Evolutionary conservation across 2,797 vertebrate species (phyloP).

Genomic region (Pitangus sulphuratus): DNA sequence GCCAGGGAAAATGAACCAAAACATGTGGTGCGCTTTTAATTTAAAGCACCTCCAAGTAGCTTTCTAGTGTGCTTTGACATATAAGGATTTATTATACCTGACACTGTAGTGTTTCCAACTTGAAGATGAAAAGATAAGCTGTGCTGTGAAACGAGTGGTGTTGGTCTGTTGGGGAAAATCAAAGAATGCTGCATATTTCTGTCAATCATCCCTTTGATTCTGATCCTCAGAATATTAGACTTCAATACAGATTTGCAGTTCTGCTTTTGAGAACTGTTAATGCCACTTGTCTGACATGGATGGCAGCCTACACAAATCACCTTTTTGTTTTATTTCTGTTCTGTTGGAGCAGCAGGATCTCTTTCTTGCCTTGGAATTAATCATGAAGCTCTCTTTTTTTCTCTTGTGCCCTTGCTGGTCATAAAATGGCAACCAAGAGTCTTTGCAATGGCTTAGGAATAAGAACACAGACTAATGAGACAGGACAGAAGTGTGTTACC

Average conservation of each 20-base stretch:
- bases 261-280: background rate
- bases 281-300: background rate
- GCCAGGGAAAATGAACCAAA: background rate
- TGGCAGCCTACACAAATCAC: background rate
- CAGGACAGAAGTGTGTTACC: background rate
- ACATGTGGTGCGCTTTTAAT: fast-evolving
- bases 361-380: background rate
- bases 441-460: background rate
- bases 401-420: background rate
- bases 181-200: background rate
- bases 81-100: background rate
- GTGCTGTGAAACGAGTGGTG: background rate
- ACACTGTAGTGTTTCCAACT: background rate
- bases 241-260: background rate
- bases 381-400: background rate
- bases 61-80: background rate
- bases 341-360: background rate
- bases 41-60: background rate
- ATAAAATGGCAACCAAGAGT: background rate
- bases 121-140: background rate
- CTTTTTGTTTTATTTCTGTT: background rate
- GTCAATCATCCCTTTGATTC: background rate
- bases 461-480: background rate
- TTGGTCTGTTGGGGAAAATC: background rate
- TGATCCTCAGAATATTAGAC: background rate